Base-by-base conservation (phyloP, 1,140 invertebrate genomes). In the Drosophila parabipectinata region DNA sequence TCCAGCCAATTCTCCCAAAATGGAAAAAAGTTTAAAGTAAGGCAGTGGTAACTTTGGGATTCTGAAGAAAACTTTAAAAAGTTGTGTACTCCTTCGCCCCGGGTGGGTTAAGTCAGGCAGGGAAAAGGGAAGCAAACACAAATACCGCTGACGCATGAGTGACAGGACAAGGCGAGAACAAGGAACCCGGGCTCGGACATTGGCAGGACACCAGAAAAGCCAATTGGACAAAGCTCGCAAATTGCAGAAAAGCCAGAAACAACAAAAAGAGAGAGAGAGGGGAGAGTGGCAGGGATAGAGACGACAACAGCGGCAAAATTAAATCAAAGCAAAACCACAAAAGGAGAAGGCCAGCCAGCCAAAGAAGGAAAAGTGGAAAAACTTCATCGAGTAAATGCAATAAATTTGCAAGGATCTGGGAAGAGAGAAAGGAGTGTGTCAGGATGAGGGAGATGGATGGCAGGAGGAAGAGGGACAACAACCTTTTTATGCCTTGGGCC, bases 201-300 rank as follows among this genome's bases (percentile, higher is more conserved):
- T 58, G 63, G 41, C 52, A 50, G 60, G 67, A 71, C 54, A 32
- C 21, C 34, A 28, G 56, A 45, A 76, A 87, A 82, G 79, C 82
- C 81, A 85, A 83, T 83, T 84, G 82, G 74, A 85, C 82, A 88
- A 88, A 87, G 82, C 79, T 71, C 61, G n/a, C 78, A 88, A 87
- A 87, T 85, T 85, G 82, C 58, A 72, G 53, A 55, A 64, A 56
- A 64, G 30, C 41, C 41, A 44, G 41, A 18, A 37, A 37, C 15
- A 44, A 44, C n/a, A 44, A 44, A 1, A 8, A 28, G n/a, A 50
- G 75, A 32, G 75, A 32, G 32, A 45, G 37, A 54, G 39, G 58
- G 58, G 32, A 39, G 26, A 52, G 1, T 12, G 2, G 34, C 18
- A 58, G 32, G 26, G 54, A 66, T 14, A 57, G 47, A 48, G 39